Percentiles rank a stretch among this genome's conserved stretches.
phyloP scores from a whole-genome alignment of 2,113 vertebrate species.

The Sapayoa aenigma region DNA sequence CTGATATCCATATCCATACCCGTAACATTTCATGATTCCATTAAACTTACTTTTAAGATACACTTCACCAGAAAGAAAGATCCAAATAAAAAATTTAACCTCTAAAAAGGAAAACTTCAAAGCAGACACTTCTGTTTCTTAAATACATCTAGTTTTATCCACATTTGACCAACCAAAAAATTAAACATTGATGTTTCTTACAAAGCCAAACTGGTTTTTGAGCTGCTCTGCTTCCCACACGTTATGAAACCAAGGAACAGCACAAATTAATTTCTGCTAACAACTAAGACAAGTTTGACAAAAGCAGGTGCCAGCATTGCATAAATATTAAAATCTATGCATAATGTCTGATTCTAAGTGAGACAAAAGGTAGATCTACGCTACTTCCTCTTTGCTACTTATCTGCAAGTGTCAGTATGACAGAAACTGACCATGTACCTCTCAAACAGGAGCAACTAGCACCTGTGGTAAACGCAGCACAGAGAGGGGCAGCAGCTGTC shows the following conservation, averaged over 20 bases:
- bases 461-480: rapidly evolving
- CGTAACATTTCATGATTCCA: not conserved
- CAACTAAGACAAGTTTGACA: not conserved
- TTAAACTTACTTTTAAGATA: not conserved
- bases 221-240: not conserved
- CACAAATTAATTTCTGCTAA: not conserved
- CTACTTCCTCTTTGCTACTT: not conserved
- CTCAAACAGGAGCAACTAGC: not conserved
- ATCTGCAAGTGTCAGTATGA: not conserved
- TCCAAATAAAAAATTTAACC: not conserved
- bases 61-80: not conserved
- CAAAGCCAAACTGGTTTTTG: not conserved
- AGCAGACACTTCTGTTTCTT: not conserved
- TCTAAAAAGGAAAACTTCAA: not conserved
- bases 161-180: not conserved
- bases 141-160: not conserved
- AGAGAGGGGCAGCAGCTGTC: not conserved
- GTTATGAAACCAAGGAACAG: not conserved
- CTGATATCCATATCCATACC: not conserved
- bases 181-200: not conserved
- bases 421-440: not conserved
- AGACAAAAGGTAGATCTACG: not conserved
- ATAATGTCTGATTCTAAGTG: not conserved
- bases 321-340: not conserved
- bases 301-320: not conserved